Conservation (phyloP, 23 tunicate species). For the Trididemnum nubilum region DNA sequence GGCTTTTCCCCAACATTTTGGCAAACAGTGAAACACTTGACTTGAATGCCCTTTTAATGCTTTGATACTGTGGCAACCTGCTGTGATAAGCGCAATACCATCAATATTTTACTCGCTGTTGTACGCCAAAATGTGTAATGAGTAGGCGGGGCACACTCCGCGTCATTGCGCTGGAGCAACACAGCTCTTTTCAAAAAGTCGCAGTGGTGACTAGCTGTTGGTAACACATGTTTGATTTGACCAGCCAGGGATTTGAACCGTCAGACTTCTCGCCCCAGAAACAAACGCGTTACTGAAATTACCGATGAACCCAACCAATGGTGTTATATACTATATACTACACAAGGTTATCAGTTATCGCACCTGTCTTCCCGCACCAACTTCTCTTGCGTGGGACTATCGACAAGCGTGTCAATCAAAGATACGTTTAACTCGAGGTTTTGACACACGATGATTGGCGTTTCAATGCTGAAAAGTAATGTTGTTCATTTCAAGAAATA, state of each 20-base stretch:
- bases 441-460: slow-evolving; percentile 32
- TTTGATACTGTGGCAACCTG: too few relatives aligned
- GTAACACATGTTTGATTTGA: background rate
- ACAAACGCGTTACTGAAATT: too few relatives aligned
- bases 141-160: background rate
- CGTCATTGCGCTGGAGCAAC: background rate
- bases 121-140: background rate
- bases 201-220: background rate
- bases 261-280: background rate
- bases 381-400: too few relatives aligned
- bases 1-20: too few relatives aligned
- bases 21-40: too few relatives aligned
- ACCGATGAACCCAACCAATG: too few relatives aligned
- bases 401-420: slow-evolving; percentile 33
- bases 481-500: too few relatives aligned
- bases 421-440: slow-evolving; percentile 30
- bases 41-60: too few relatives aligned
- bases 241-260: background rate
- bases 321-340: too few relatives aligned
- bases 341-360: too few relatives aligned
- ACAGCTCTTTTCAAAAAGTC: background rate
- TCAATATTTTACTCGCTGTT: background rate
- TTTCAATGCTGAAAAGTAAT: slow-evolving; percentile 20
- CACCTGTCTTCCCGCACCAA: too few relatives aligned
- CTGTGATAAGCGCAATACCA: too few relatives aligned